These are phyloP conservation scores for Ormyrus pomaceus DNA, from an alignment of 2,888 invertebrate genomes.

Conservation along the genomic window DNA sequence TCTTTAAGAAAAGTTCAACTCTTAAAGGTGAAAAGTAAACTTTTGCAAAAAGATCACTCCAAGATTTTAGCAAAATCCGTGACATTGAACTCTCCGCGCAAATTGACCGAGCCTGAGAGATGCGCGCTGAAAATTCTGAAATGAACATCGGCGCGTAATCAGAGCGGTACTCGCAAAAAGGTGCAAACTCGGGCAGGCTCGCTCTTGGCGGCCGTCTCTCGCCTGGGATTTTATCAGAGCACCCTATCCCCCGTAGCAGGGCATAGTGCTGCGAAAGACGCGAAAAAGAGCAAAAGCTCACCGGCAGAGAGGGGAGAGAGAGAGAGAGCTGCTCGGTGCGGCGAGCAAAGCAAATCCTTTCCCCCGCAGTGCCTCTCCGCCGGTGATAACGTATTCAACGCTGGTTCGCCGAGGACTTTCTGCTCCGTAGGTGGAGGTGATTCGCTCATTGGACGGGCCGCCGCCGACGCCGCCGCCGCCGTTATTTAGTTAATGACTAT, in stretches of 20 bases:
- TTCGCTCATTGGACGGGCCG: constrained; percentile 61
- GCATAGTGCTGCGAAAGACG: neutral
- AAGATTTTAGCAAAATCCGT: too few species aligned
- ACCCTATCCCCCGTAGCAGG: constrained; percentile 12
- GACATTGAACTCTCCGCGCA: too few species aligned
- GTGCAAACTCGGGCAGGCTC: constrained; percentile 41
- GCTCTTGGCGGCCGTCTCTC: constrained; percentile 42
- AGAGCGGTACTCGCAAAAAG: neutral
- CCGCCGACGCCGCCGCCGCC: constrained; percentile 70
- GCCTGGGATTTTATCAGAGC: constrained; percentile 50
- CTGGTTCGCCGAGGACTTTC: constrained; percentile 62
- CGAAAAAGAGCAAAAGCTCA: neutral
- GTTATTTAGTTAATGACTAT: constrained; percentile 76
- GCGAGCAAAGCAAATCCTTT: constrained; percentile 47
- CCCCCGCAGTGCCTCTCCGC: constrained; percentile 51
- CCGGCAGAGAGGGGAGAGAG: neutral
- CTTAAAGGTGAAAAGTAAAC: too few species aligned
- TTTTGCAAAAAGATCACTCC: too few species aligned
- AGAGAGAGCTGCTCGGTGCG: constrained; percentile 10
- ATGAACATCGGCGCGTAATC: constrained; percentile 18
- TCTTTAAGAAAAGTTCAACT: too few species aligned
- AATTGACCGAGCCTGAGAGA: too few species aligned
- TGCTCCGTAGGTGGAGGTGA: constrained; percentile 57
- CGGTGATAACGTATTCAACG: constrained; percentile 69
- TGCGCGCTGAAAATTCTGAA: too few species aligned